phyloP scores from a whole-genome alignment of 2,797 vertebrate species.

The Amphiprion clarkii region DNA sequence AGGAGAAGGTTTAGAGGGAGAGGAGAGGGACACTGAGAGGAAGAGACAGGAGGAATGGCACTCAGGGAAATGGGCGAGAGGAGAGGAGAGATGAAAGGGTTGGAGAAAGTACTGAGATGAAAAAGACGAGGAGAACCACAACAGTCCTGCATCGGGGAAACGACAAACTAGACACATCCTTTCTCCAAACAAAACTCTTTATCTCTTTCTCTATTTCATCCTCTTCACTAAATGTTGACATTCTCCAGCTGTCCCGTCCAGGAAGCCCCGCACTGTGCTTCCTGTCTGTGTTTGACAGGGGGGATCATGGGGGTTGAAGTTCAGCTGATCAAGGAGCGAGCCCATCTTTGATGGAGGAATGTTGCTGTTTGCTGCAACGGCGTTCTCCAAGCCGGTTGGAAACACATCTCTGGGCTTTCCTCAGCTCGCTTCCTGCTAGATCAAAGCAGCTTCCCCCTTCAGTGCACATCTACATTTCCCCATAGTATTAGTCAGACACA shows the following conservation, averaged over 20 bases:
- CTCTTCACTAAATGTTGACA: slow-evolving; percentile 73
- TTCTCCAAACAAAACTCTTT: slow-evolving; percentile 63
- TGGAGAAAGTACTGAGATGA: slow-evolving; percentile 44
- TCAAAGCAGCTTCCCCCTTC: slow-evolving; percentile 65
- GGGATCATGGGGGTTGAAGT: slow-evolving; percentile 77
- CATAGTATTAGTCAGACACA: slow-evolving; percentile 39
- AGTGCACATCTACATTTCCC: slow-evolving; percentile 65
- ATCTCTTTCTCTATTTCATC: slow-evolving; percentile 56
- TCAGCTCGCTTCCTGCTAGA: slow-evolving; percentile 69
- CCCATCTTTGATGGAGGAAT: slow-evolving; percentile 74
- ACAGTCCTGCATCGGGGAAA: slow-evolving; percentile 40
- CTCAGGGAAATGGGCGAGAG: slow-evolving; percentile 42
- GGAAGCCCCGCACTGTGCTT: slow-evolving; percentile 72
- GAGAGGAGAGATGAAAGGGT: slow-evolving; percentile 64
- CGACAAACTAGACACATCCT: slow-evolving; percentile 62
- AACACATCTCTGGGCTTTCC: slow-evolving; percentile 74
- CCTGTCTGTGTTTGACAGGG: slow-evolving; percentile 78
- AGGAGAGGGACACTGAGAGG: slow-evolving; percentile 45
- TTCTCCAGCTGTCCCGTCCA: slow-evolving; percentile 65
- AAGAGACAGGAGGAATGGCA: slow-evolving; percentile 40
- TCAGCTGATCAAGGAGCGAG: slow-evolving; percentile 65
- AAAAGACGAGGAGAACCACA: slow-evolving; percentile 39
- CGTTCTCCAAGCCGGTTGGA: slow-evolving; percentile 60
- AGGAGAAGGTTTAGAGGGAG: slow-evolving; percentile 27
- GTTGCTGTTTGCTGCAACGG: slow-evolving; percentile 61